phyloP scores from a whole-genome alignment of 2,113 vertebrate species.

The Monopterus albus region DNA sequence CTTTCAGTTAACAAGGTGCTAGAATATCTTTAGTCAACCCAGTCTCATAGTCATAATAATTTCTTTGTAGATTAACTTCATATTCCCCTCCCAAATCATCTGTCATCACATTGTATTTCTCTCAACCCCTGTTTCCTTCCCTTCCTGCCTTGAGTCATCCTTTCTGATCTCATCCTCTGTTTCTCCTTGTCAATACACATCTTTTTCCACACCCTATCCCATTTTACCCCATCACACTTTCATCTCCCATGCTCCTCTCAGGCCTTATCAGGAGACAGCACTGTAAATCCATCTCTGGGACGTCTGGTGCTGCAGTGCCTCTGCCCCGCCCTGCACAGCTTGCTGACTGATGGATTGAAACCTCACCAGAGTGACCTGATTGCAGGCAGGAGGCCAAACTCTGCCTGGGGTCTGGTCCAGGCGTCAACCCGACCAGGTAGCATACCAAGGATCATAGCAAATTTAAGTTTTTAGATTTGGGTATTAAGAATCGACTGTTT shows the following conservation, averaged over 20 bases:
- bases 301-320: slow-evolving; percentile 91
- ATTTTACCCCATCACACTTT: slow-evolving; percentile 7
- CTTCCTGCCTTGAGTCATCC: slow-evolving; percentile 35
- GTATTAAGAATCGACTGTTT: too few species aligned
- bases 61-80: slow-evolving; percentile 51
- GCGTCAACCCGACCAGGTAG: slow-evolving; percentile 90
- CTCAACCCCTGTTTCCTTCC: slow-evolving; percentile 5
- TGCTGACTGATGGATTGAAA: slow-evolving; percentile 92
- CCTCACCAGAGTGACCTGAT: slow-evolving; percentile 96
- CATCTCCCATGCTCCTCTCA: slow-evolving; percentile 62
- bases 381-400: slow-evolving; percentile 90
- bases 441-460: background rate
- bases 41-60: slow-evolving; percentile 29
- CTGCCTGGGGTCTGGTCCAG: slow-evolving; percentile 93
- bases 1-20: slow-evolving; percentile 75
- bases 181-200: slow-evolving; percentile 26
- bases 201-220: slow-evolving; percentile 22
- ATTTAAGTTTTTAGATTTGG: background rate
- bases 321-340: slow-evolving; percentile 88
- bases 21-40: slow-evolving; percentile 59
- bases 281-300: slow-evolving; percentile 91
- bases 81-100: background rate
- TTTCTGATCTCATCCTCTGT: slow-evolving; percentile 18
- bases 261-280: slow-evolving; percentile 94
- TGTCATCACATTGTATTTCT: slow-evolving; percentile 12